Percentiles rank a stretch among this genome's conserved stretches.
phyloP scores from a whole-genome alignment of 2,797 vertebrate species.

The Rallus crepitans region DNA sequence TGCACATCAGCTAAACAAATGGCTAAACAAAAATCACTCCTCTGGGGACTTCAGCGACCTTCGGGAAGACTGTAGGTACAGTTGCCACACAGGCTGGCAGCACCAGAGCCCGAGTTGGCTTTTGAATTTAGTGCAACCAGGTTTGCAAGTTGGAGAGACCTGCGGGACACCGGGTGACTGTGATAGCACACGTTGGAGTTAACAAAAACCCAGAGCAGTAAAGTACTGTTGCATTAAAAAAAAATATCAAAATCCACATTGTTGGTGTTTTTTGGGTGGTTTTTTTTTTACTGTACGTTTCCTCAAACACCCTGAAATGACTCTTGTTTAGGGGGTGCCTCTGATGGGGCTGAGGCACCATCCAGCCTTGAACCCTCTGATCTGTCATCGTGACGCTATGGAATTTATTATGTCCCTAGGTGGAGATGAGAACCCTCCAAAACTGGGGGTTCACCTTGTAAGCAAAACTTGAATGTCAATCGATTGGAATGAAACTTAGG shows the following conservation, averaged over 20 bases:
- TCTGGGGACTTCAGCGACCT: conserved; percentile 45
- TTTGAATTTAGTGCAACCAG: conserved; percentile 41
- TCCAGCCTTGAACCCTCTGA: conserved; percentile 33
- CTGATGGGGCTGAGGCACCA: conserved; percentile 17
- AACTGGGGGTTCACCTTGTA: neutral
- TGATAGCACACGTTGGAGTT: conserved; percentile 57
- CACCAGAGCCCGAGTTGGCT: conserved; percentile 24
- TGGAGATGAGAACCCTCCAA: conserved; percentile 53
- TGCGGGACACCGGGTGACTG: conserved; percentile 54
- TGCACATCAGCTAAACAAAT: conserved; percentile 54
- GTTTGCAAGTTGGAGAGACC: conserved; percentile 24
- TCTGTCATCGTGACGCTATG: conserved; percentile 45
- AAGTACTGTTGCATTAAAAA: conserved; percentile 43
- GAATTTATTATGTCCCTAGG: neutral
- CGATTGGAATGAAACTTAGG: conserved; percentile 25
- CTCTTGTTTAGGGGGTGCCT: neutral
- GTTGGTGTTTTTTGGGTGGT: neutral
- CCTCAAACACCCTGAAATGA: conserved; percentile 25
- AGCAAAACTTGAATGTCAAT: conserved; percentile 14
- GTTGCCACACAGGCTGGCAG: conserved; percentile 61
- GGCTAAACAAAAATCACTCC: conserved; percentile 36
- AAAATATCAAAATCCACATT: conserved; percentile 20
- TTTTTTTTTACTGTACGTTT: conserved; percentile 13
- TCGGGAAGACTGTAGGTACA: conserved; percentile 62
- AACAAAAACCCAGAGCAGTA: conserved; percentile 56